Evolutionary conservation across 1,140 invertebrate species (phyloP), one percentile per base, ranked within the genome.

Genomic region (Trichonephila clavata): DNA sequence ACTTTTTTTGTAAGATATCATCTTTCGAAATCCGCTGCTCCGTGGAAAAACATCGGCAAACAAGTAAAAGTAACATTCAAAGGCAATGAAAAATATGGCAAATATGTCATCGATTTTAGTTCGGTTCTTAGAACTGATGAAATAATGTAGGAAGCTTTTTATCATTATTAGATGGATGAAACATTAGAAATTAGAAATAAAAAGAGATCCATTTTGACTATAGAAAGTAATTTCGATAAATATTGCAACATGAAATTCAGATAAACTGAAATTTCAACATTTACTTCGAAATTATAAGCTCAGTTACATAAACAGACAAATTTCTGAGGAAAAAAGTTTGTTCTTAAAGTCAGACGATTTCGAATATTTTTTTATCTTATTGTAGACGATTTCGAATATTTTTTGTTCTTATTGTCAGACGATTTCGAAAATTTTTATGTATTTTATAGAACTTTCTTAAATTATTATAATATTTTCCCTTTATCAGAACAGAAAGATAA

Each of bases 21-120:
- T 20, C 21, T 32, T 77, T 32, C 71, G 27, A 77, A 77, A 77
- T 27, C 71, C 18, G 32, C 71, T 27, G 27, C 24, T 77, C 71
- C 10, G 24, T 27, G 20, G 71, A 77, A 77, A 39, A 77, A 18
- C 71, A 32, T 77, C 32, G 71, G 81, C 57, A 84, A 84, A 84
- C 21, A 81, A 21, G 32, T 13, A 50, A 50, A 50, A 10, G 50
- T 50, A 50, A 7, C 43, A 50, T 39, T 27, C 7, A 20, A 81
- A n/a, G 80, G 32, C 43, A 20, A 81, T 18, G 80, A 43, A 50
- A 81, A 50, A 43, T 39, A 81, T 27, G 18, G 68, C 14, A 77
- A 77, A 77, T 27, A 50, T 13, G 27, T 32, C 32, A 77, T 77
- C 27, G 14, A 77, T 39, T 77, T 32, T 27, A 39, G 16, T 77